Conservation (phyloP, 2,113 vertebrate genomes). For the Clarias macrocephalus region DNA sequence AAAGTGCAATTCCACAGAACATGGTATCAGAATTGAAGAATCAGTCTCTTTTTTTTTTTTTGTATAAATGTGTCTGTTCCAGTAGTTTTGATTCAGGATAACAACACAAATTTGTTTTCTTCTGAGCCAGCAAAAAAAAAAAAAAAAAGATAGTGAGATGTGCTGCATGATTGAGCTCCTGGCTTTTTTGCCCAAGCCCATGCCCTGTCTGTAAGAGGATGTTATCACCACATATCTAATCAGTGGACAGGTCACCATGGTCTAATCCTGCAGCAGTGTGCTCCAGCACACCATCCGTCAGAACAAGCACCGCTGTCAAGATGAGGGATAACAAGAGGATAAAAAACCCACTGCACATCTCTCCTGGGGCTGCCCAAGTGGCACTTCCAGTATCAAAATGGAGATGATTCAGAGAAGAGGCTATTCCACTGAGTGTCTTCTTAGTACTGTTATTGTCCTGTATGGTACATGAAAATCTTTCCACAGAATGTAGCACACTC, state of each 20-base stretch:
- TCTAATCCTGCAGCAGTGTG: conserved; percentile 41
- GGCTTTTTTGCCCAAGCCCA: conserved; percentile 3
- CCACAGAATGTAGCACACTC: background rate
- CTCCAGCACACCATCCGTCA: conserved; percentile 45
- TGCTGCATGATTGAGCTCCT: conserved; percentile 25
- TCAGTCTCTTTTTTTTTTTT: background rate
- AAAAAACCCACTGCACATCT: conserved; percentile 42
- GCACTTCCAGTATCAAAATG: conserved; percentile 43
- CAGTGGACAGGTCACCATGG: conserved; percentile 48
- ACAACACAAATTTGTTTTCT: background rate
- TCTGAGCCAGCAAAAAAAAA: background rate
- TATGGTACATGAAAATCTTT: conserved; percentile 35
- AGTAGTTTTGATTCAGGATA: background rate
- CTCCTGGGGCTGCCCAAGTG: conserved; percentile 39
- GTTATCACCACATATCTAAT: conserved; percentile 54
- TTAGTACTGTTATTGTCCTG: conserved; percentile 32
- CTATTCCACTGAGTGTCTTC: conserved; percentile 27
- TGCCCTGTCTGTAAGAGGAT: conserved; percentile 43
- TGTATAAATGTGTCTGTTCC: background rate
- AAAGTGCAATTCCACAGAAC: conserved; percentile 21
- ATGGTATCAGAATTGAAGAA: conserved; percentile 3
- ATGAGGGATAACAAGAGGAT: conserved; percentile 54
- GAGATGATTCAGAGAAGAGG: conserved; percentile 39
- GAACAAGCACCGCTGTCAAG: conserved; percentile 49
- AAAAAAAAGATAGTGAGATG: background rate